Percentiles rank a stretch among this genome's conserved stretches.
Conservation (phyloP, 2,113 vertebrate genomes). For the Australoheros scitulus region DNA sequence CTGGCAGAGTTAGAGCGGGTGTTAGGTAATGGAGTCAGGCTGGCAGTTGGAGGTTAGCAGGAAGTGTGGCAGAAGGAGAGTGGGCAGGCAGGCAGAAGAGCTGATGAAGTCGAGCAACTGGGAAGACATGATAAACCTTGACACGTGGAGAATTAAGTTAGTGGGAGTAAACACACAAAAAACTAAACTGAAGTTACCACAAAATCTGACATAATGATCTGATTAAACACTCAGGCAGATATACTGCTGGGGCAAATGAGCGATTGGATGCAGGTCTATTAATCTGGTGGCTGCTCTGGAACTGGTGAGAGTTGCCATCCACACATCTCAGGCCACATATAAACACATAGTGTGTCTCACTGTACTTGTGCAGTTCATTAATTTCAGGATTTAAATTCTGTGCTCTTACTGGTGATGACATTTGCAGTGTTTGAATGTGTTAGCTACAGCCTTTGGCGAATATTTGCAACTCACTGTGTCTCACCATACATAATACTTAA, state of each 20-base stretch:
- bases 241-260: neutral
- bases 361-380: neutral
- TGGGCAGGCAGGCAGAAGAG: conserved; percentile 14
- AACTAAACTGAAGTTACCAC: neutral
- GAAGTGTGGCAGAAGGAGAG: conserved; percentile 17
- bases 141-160: conserved; percentile 8
- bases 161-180: conserved; percentile 7
- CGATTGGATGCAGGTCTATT: neutral
- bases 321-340: neutral
- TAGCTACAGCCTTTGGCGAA: neutral
- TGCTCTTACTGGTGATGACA: neutral
- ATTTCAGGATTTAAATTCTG: neutral
- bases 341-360: neutral
- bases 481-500: neutral
- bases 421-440: neutral
- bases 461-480: neutral
- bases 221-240: neutral
- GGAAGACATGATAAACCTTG: conserved; percentile 18
- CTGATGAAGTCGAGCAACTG: conserved; percentile 12
- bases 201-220: conserved; percentile 9
- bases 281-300: neutral
- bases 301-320: neutral
- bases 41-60: conserved; percentile 17
- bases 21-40: conserved; percentile 8
- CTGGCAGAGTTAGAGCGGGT: conserved; percentile 8